phyloP scores from a whole-genome alignment of 2,888 invertebrate species.

The Rhingia campestris region DNA sequence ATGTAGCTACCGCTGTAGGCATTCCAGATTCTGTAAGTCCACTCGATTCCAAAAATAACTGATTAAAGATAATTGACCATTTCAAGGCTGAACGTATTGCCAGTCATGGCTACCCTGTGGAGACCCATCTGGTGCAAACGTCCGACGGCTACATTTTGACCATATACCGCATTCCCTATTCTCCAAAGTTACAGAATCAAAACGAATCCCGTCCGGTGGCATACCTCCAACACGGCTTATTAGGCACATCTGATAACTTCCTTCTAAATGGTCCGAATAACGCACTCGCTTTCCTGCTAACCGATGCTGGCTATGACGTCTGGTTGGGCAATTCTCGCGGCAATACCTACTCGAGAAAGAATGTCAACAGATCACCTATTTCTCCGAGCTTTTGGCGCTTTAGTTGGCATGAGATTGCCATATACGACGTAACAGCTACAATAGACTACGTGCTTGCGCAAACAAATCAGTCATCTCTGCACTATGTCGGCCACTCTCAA shows the following conservation, averaged over 20 bases:
- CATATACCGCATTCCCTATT: constrained; percentile 75
- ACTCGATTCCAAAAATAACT: no score
- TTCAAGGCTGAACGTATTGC: constrained; percentile 78
- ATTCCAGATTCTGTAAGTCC: no score
- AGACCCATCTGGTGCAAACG: constrained; percentile 70
- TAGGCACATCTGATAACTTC: constrained; percentile 89
- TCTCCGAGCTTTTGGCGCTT: constrained; percentile 86
- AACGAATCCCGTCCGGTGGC: constrained; percentile 79
- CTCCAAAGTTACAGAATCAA: constrained; percentile 65
- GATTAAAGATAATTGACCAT: not conserved
- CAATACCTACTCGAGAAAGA: constrained; percentile 85
- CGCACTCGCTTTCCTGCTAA: constrained; percentile 83
- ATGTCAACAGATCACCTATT: constrained; percentile 82
- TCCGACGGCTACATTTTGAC: constrained; percentile 74
- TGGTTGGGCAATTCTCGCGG: constrained; percentile 93
- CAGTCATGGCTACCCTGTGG: constrained; percentile 76
- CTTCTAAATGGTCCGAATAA: constrained; percentile 87
- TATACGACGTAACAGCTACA: constrained; percentile 90
- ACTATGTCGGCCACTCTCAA: constrained; percentile 87
- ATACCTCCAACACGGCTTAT: constrained; percentile 88
- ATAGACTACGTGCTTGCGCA: constrained; percentile 87
- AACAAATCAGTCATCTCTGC: constrained; percentile 85
- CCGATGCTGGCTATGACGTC: constrained; percentile 88
- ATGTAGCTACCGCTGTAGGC: no score
- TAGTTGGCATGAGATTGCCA: constrained; percentile 89